phyloP scores from a whole-genome alignment of 1,140 invertebrate species.

The Papilio glaucus region DNA sequence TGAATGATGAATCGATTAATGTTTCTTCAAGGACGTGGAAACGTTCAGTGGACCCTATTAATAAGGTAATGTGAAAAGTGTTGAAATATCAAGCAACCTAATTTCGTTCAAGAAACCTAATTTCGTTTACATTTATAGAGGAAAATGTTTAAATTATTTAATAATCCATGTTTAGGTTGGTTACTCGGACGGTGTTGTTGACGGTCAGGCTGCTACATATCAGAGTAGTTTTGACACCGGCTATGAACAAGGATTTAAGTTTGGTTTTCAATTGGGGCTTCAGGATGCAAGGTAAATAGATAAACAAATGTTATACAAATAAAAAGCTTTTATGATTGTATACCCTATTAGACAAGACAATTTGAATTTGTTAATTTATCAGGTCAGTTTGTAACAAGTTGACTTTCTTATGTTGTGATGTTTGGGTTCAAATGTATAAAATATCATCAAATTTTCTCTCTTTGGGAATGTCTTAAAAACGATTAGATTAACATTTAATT shows the following conservation, averaged over 20 bases:
- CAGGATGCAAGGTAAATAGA: conserved; percentile 50
- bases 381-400: too few species aligned
- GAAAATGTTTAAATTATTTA: too few species aligned
- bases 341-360: too few species aligned
- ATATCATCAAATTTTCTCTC: too few species aligned
- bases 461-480: too few species aligned
- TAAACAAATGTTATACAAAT: neutral
- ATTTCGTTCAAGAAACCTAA: too few species aligned
- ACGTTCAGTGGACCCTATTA: conserved; percentile 48
- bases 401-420: too few species aligned
- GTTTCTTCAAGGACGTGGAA: conserved; percentile 52
- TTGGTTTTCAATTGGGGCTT: conserved; percentile 61
- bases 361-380: too few species aligned
- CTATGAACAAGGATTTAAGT: conserved; percentile 63
- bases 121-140: too few species aligned
- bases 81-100: too few species aligned
- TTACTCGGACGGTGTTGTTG: conserved; percentile 65
- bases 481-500: too few species aligned
- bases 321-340: neutral
- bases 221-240: conserved; percentile 72
- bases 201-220: conserved; percentile 64
- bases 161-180: conserved; percentile 53
- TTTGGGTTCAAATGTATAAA: too few species aligned
- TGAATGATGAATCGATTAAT: conserved; percentile 51
- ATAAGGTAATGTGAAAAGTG: conserved; percentile 57